Base-by-base conservation (phyloP, 2,113 vertebrate species). In the Cepphus grylle region DNA sequence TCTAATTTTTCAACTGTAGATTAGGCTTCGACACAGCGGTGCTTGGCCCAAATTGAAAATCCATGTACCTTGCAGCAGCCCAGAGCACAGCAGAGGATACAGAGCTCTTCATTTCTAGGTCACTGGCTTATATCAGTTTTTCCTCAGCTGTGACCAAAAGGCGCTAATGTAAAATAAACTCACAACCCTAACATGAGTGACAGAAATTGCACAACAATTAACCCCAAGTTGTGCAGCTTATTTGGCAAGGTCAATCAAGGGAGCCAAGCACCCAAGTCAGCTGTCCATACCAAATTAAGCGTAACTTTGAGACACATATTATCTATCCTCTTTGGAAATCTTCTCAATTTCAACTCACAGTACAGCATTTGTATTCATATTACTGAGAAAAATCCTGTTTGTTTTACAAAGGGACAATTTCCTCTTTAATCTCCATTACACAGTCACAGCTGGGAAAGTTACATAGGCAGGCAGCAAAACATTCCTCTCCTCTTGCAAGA, bases 21-120 rank as follows among this genome's bases (percentile, higher is more conserved):
- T 88, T 25, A 83, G 40, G 34, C 27, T 94, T 56, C 78, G 65
- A 40, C 63, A 82, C 40, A 84, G 94, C 27, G 78, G 58, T 47
- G 53, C 76, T 77, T 59, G 85, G 81, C 70, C 61, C 81, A 96
- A 58, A 95, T 20, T 72, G 89, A 93, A 94, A 93, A 79, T 45
- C 66, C 8, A 0, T 87, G 81, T 49, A 61, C 36, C 61, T 92
- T 52, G 30, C 40, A 79, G 59, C 43, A 65, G 67, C 7, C n/a
- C 67, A 78, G 74, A 92, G 79, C 40, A 81, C n/a, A 63, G 70
- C 78, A 79, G 49, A 91, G 79, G 66, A 82, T 16, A n/a, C 23
- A 78, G 82, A 93, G 73, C 65, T 53, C 58, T 84, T 43, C 38
- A 69, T 87, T 95, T 93, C 78, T 85, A 53, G 94, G 83, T 89